Conservation (phyloP, 1,140 invertebrate species). For the Phthorimaea operculella region DNA sequence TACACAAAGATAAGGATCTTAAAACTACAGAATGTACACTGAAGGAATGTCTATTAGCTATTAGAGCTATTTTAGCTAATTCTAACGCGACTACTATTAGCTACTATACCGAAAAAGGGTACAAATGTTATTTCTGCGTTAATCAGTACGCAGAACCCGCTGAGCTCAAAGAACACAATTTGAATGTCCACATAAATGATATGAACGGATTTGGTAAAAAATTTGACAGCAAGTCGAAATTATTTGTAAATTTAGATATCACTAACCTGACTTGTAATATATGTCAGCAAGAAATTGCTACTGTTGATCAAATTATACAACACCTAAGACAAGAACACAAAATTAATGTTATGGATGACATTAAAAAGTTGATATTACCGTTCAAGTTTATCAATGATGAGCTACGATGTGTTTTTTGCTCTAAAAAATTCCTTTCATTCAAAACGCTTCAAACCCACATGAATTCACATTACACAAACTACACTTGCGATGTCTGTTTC, state of each 20-base stretch:
- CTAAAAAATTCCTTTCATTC: constrained; percentile 33
- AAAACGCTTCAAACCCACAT: constrained; percentile 43
- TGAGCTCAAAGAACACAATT: constrained; percentile 23
- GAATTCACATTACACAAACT: constrained; percentile 43
- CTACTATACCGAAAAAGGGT: not conserved
- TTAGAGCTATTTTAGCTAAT: not conserved
- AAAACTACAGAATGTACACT: too few relatives aligned
- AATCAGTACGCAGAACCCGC: constrained; percentile 11
- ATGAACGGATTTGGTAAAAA: too few relatives aligned
- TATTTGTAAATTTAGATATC: not conserved
- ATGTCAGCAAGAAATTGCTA: not conserved
- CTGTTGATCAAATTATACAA: not conserved
- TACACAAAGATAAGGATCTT: too few relatives aligned
- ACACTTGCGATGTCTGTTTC: constrained; percentile 35
- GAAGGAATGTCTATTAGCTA: not conserved
- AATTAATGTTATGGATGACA: not conserved
- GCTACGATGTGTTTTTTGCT: constrained; percentile 29
- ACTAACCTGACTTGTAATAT: not conserved
- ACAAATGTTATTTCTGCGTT: constrained; percentile 18
- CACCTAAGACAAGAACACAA: not conserved
- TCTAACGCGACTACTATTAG: not conserved
- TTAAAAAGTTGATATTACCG: not conserved
- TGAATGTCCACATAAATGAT: not conserved
- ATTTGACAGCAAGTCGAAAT: not conserved
- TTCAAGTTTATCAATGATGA: constrained; percentile 14